phyloP scores from a whole-genome alignment of 2,113 vertebrate species.

The human region DNA sequence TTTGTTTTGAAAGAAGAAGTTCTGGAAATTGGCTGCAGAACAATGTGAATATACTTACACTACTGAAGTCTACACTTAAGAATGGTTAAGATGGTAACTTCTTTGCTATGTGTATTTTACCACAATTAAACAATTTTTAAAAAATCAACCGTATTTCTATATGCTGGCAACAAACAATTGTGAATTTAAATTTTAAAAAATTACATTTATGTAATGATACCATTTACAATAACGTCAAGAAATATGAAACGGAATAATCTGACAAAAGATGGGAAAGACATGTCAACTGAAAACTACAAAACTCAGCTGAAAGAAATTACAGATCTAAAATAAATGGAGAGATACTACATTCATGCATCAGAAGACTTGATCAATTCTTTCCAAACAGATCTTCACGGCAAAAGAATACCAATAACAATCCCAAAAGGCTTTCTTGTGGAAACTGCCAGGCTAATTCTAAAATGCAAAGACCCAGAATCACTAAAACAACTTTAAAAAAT shows the following conservation, averaged over 20 bases:
- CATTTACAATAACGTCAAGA: not conserved
- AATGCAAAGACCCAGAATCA: not conserved
- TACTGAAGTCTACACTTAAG: not conserved
- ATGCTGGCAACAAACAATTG: not conserved
- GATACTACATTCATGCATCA: not conserved
- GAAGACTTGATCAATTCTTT: not conserved
- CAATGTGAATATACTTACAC: not conserved
- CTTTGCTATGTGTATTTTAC: not conserved
- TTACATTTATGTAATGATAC: not conserved
- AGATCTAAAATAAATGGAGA: slow-evolving; percentile 2
- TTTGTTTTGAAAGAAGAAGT: slow-evolving; percentile 13
- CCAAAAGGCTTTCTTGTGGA: not conserved
- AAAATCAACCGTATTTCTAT: not conserved
- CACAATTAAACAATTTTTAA: not conserved
- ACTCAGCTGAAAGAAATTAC: not conserved
- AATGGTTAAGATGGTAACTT: not conserved
- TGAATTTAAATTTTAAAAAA: not conserved
- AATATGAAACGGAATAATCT: not conserved
- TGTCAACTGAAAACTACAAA: not conserved
- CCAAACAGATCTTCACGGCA: not conserved
- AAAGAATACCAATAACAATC: not conserved
- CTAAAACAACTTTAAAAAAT: not conserved
- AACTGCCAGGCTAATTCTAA: not conserved
- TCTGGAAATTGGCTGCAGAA: not conserved
- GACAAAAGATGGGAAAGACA: not conserved